phyloP scores from a whole-genome alignment of 92 coral and sea anemone species.

The Galaxea fascicularis region DNA sequence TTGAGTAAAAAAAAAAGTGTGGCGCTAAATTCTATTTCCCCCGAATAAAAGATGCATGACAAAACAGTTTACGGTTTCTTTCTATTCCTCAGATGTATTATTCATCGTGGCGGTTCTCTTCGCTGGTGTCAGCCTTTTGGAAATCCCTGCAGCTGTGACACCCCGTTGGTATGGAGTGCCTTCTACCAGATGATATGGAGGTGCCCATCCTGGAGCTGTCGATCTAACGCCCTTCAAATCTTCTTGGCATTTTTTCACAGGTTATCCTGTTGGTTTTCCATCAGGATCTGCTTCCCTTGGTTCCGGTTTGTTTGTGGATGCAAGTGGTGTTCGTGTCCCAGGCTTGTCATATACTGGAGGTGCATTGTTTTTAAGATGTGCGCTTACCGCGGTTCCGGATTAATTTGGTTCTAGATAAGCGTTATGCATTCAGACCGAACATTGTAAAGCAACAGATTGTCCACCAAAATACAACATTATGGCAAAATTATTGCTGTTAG shows the following conservation, averaged over 20 bases:
- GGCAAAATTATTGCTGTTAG: too few relatives aligned
- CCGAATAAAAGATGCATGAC: too few relatives aligned
- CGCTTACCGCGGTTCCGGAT: conserved; percentile 22
- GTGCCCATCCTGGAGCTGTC: conserved; percentile 29
- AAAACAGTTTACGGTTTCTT: background rate
- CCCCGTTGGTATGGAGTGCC: conserved; percentile 26
- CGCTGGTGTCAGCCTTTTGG: conserved; percentile 56
- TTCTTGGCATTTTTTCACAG: background rate
- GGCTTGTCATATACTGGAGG: conserved; percentile 2
- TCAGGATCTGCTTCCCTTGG: conserved; percentile 49
- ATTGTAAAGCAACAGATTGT: too few relatives aligned
- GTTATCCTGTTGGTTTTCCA: conserved; percentile 57
- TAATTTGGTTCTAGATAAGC: background rate
- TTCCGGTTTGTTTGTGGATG: conserved; percentile 46
- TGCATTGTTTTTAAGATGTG: conserved; percentile 45
- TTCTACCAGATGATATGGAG: background rate
- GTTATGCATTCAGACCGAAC: too few relatives aligned
- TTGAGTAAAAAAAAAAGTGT: too few relatives aligned
- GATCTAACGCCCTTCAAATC: conserved; percentile 40
- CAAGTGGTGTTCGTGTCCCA: conserved; percentile 45
- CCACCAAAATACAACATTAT: too few relatives aligned
- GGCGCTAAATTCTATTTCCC: too few relatives aligned
- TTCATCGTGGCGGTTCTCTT: conserved; percentile 20
- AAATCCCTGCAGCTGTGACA: conserved; percentile 58
- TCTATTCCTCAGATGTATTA: conserved; percentile 36